These are phyloP conservation scores for Oreochromis aureus DNA, from an alignment of 2,113 vertebrate genomes.

Conservation along the genomic window DNA sequence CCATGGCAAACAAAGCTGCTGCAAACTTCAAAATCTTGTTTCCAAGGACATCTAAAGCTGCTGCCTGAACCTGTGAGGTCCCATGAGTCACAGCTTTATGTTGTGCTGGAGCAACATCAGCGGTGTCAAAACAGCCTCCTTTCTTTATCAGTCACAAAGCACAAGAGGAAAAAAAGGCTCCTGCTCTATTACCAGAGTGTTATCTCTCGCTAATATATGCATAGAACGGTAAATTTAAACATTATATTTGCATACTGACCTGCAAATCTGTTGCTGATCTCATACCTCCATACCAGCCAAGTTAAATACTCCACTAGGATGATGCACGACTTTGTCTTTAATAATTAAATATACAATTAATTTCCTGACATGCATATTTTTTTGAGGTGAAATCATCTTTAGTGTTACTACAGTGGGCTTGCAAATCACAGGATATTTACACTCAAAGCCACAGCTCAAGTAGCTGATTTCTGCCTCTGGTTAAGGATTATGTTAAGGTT, in stretches of 20 bases:
- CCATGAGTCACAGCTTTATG: slow-evolving; percentile 27
- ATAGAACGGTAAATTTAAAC: background rate
- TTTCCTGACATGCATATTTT: background rate
- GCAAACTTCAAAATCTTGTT: slow-evolving; percentile 4
- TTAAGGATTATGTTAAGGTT: background rate
- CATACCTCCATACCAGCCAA: background rate
- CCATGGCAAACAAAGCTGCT: slow-evolving; percentile 2
- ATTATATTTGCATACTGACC: background rate
- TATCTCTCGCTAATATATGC: background rate
- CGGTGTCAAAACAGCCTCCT: slow-evolving; percentile 8
- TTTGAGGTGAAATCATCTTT: background rate
- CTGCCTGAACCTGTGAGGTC: slow-evolving; percentile 20
- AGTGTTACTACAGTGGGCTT: background rate
- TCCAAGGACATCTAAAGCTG: background rate
- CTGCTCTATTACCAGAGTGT: background rate
- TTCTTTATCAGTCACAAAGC: slow-evolving; percentile 6
- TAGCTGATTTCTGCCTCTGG: background rate
- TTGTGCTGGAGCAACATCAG: slow-evolving; percentile 4
- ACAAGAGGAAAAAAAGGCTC: background rate
- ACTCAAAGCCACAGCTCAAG: background rate
- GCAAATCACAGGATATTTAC: background rate
- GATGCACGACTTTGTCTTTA: background rate
- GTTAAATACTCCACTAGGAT: background rate
- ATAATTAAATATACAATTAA: background rate
- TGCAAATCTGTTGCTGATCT: background rate